Evolutionary conservation across 2,888 invertebrate genomes (phyloP).

Genomic region (Endomychus coccineus): DNA sequence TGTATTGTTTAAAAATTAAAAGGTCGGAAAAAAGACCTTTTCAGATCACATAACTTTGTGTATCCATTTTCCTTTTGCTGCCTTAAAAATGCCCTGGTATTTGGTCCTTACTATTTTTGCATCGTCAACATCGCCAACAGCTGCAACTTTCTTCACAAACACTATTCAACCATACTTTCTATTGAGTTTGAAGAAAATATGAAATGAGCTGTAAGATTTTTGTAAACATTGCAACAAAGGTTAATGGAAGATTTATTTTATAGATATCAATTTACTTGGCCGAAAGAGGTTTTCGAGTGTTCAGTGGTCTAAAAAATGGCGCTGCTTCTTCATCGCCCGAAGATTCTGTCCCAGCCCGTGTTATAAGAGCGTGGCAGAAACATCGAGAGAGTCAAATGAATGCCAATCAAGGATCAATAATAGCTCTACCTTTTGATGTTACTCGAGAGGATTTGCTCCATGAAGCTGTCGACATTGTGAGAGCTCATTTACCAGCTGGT

Average conservation of each 20-base stretch:
- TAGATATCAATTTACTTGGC: slow-evolving; percentile 65
- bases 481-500: slow-evolving; percentile 73
- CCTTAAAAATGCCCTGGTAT: no score
- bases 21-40: no score
- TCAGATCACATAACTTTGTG: no score
- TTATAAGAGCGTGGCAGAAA: slow-evolving; percentile 47
- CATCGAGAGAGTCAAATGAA: slow-evolving; percentile 40
- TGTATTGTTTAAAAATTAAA: no score
- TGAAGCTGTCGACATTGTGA: slow-evolving; percentile 69
- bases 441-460: slow-evolving; percentile 73
- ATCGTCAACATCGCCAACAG: no score
- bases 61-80: no score
- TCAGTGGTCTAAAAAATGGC: slow-evolving; percentile 61
- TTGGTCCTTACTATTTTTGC: no score
- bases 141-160: no score
- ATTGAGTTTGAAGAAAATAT: no score
- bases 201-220: no score
- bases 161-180: no score
- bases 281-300: slow-evolving; percentile 67
- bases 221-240: neutral
- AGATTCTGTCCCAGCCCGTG: slow-evolving; percentile 54
- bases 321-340: slow-evolving; percentile 47
- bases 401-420: slow-evolving; percentile 44
- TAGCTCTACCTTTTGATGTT: slow-evolving; percentile 69
- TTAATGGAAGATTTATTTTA: slow-evolving; percentile 13